Evolutionary conservation across 2,888 invertebrate species (phyloP), one percentile per base, ranked within the genome.

Genomic region (Mesorhabditis spiculigera): DNA sequence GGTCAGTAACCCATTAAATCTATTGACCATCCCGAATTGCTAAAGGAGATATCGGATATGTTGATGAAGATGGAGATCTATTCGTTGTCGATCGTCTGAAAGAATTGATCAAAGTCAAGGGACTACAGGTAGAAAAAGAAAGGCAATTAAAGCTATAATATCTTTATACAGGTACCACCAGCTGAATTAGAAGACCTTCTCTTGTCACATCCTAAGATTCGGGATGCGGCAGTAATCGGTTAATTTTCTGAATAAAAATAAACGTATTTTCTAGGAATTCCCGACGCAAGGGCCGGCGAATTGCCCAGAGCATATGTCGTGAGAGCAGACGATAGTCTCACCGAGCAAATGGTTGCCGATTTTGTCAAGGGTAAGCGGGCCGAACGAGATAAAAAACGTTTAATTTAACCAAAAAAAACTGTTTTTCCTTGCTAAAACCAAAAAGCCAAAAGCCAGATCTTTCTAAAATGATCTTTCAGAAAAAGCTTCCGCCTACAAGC

Each of bases 161-260:
- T 63, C 5, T 42, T 5, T 13, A n/a, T 65, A n/a, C 65, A 81
- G 77, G 93, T 94, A 5, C 91, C 93, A 0, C 94, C 94, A 4
- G 93, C 93, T 0, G 94, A 94, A 87, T 87, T 95, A 61, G 94
- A 95, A 87, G 91, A 91, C 16, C 82, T 94, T 66, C 86, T 94
- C 61, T 87, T 93, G 68, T 90, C 90, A 58, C 90, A 92, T 88
- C 88, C 90, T 0, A 90, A 89, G 68, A 90, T 94, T 67, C 89
- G 90, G 69, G 93, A 94, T 84, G 91, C 90, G 41, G 93, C 92
- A 50, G 94, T 94, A 50, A 90, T 93, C 82, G 94, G 28, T 28
- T 28, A 1, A 1, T 3, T 28, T 28, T 28, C 28, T 28, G 1
- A 3, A 28, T 28, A 28, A 28, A 28, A 28, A 28, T 3, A 28